Base-by-base conservation (phyloP, 35 echinoderm and acorn worm species). In the Lytechinus variegatus region DNA sequence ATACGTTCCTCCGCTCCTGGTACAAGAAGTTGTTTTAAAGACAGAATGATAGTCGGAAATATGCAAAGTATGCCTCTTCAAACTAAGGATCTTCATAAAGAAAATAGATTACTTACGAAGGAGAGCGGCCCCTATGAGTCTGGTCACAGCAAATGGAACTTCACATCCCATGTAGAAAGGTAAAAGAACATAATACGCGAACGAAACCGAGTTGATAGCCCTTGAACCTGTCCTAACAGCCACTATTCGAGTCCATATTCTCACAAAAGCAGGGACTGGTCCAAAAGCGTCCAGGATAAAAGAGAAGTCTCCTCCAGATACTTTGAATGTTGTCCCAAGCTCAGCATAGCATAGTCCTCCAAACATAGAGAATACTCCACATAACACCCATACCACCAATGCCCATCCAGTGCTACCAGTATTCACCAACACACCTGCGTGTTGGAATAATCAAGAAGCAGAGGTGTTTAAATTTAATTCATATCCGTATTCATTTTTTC, bases 321-420 rank as follows among this genome's bases (percentile, higher is more conserved):
- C 97, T 11, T 89, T 94, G 53, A 97, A 95, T 24, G 86, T 97
- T 28, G 97, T 95, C 14, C 98, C 98, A 1, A 99, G 93, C 60
- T 99, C 98, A 28, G 96, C 97, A 54, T 99, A 99, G 92, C 98
- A 97, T 24, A 99, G 79, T 13, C 96, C 98, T 6, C 98, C 98
- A 28, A 99, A 86, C 11, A 94, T 96, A 3, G 98, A 97, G 10
- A 97, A 94, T 27, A 99, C 53, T n/a, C 98, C 98, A 61, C 98
- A 99, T 5, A 60, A 33, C 1, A 94, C 97, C 98, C 98, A 99
- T 27, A 99, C 95, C 27, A 99, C 89, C 10, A 99, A 94, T 6
- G 98, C 96, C 95, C 94, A 96, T 9, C 98, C 98, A 52, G 97
- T 95, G 53, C 57, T 97, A 5, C 97, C 97, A 10, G 95, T 94